Evolutionary conservation across 64 coral and sea anemone genomes (phyloP).

Genomic region (Platygyra sinensis): DNA sequence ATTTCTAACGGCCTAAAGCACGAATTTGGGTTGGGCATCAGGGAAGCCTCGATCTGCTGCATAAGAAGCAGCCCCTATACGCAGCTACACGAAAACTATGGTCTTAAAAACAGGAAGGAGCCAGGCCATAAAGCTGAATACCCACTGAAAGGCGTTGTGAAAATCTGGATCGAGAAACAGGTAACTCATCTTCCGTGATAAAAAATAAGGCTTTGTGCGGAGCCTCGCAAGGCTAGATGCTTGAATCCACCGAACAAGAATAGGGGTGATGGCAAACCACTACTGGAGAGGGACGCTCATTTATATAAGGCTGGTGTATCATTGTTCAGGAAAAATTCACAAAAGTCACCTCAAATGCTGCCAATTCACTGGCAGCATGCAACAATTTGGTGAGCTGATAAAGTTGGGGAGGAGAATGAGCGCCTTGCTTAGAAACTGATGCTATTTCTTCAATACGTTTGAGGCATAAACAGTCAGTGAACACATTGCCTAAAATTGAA

Average conservation of each 20-base stretch:
- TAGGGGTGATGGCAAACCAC: not conserved
- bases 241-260: conserved; percentile 37
- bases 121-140: not conserved
- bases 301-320: no score
- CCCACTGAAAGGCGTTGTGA: not conserved
- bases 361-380: not conserved
- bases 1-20: no score
- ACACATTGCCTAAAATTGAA: conserved; percentile 19
- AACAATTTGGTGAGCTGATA: not conserved
- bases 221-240: not conserved
- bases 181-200: not conserved
- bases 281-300: not conserved
- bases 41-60: no score
- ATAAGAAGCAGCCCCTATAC: no score
- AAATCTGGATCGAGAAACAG: not conserved
- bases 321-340: not conserved
- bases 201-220: not conserved
- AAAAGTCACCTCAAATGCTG: not conserved
- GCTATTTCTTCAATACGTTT: not conserved
- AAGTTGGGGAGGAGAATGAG: not conserved
- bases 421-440: not conserved
- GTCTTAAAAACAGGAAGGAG: not conserved
- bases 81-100: no score
- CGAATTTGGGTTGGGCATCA: no score
- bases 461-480: conserved; percentile 30